These are phyloP conservation scores for Trachelus tabidus DNA, from an alignment of 2,888 invertebrate species.

Conservation along the genomic window DNA sequence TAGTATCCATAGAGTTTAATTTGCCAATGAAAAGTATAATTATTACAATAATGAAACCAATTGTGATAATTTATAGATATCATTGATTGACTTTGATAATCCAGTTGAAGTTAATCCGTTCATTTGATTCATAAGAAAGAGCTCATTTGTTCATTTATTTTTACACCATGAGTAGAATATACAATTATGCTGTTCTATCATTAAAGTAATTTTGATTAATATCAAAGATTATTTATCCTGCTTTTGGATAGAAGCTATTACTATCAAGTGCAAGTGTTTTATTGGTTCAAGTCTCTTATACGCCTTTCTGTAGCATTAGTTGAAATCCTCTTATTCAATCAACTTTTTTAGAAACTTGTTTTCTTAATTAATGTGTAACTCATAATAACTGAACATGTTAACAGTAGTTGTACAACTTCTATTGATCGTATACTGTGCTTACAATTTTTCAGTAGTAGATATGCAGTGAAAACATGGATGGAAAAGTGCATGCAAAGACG, in stretches of 20 bases:
- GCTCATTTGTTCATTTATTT: neutral
- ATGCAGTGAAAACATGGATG: slow-evolving; percentile 48
- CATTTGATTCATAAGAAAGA: neutral
- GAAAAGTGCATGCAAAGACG: slow-evolving; percentile 50
- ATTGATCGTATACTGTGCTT: neutral
- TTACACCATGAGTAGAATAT: neutral
- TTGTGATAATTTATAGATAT: neutral
- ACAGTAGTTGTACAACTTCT: neutral
- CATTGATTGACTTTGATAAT: neutral
- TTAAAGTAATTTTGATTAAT: neutral
- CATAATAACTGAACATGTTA: neutral
- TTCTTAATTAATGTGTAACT: neutral
- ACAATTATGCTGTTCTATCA: neutral
- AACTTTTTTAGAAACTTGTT: neutral
- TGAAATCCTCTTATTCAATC: neutral
- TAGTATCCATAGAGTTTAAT: neutral
- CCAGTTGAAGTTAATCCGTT: neutral
- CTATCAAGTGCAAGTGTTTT: too few relatives aligned
- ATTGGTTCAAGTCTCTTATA: neutral
- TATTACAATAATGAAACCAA: neutral
- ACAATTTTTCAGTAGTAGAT: neutral
- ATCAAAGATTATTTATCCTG: neutral
- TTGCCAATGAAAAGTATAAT: neutral
- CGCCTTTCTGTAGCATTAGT: neutral
- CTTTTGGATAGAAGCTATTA: neutral